phyloP scores from a whole-genome alignment of 2,113 vertebrate species.

The Limanda limanda region DNA sequence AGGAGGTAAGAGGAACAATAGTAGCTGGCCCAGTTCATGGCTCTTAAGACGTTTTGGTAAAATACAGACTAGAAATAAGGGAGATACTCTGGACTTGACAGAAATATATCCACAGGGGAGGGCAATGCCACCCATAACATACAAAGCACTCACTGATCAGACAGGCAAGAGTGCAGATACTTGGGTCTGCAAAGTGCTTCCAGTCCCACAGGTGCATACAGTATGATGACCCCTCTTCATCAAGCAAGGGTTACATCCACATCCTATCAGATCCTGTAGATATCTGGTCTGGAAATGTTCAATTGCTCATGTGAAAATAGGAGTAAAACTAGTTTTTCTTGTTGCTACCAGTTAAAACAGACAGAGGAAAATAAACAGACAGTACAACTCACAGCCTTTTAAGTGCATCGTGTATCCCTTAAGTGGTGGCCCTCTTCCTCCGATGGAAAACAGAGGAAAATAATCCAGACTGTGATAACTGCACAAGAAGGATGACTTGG shows the following conservation, averaged over 20 bases:
- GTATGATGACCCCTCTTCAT: constrained; percentile 20
- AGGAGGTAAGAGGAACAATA: background rate
- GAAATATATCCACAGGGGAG: constrained; percentile 37
- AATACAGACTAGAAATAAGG: constrained; percentile 30
- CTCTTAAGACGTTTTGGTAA: constrained; percentile 32
- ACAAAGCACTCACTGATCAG: constrained; percentile 35
- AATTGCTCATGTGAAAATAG: background rate
- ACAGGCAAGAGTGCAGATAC: background rate
- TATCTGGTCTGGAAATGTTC: constrained; percentile 10
- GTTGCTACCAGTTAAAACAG: background rate
- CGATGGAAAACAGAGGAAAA: constrained; percentile 14
- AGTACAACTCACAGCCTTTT: constrained; percentile 25
- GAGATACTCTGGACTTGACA: constrained; percentile 37
- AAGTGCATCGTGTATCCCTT: constrained; percentile 64
- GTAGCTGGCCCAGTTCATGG: constrained; percentile 4
- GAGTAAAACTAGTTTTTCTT: background rate
- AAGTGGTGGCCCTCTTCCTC: constrained; percentile 52
- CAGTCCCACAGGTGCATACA: background rate
- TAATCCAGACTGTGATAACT: background rate
- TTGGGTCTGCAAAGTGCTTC: background rate
- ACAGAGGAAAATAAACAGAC: constrained; percentile 39
- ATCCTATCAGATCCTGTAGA: constrained; percentile 7
- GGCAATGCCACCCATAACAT: constrained; percentile 23
- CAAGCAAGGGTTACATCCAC: constrained; percentile 2
- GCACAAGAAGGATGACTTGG: background rate